A percentile compares a stretch with the other conserved stretches of the same genome.
Conservation (phyloP, 2,797 vertebrate genomes). For the Kryptolebias ocellatus region DNA sequence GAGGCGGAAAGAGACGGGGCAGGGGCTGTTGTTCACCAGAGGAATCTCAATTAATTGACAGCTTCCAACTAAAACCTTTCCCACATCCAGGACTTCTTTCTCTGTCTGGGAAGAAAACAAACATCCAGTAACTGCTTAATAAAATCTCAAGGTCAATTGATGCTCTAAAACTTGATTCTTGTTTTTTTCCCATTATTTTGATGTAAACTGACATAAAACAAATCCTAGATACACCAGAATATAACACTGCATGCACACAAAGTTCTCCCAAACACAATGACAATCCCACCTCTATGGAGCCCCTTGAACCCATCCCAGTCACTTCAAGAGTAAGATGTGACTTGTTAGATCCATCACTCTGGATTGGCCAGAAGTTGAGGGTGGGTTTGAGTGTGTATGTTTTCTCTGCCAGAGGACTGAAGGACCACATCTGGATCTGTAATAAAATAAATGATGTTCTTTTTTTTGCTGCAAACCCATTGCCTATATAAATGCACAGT, state of each 20-base stretch:
- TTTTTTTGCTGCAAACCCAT: not conserved
- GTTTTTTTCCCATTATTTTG: not conserved
- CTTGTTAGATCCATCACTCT: conserved; percentile 63
- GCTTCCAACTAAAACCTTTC: conserved; percentile 82
- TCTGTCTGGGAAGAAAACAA: conserved; percentile 75
- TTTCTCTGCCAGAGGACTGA: conserved; percentile 84
- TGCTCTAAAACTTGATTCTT: not conserved
- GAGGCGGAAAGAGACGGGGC: conserved; percentile 84
- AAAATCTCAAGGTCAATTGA: not conserved
- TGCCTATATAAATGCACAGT: not conserved
- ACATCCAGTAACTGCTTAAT: conserved; percentile 9
- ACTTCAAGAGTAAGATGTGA: conserved; percentile 77
- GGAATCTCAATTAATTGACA: conserved; percentile 77
- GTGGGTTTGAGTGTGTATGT: conserved; percentile 81
- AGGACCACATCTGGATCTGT: conserved; percentile 89
- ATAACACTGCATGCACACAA: not conserved
- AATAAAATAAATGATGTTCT: conserved; percentile 8
- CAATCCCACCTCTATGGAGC: conserved; percentile 81
- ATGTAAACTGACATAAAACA: not conserved
- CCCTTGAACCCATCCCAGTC: conserved; percentile 80
- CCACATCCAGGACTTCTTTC: conserved; percentile 81
- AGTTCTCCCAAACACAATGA: not conserved
- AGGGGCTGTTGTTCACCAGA: conserved; percentile 86
- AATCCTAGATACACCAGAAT: not conserved
- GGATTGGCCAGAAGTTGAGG: conserved; percentile 82